Base-by-base conservation (phyloP, 37 sponge, comb jelly and placozoan species). In the Cliona cf. orientalis region DNA sequence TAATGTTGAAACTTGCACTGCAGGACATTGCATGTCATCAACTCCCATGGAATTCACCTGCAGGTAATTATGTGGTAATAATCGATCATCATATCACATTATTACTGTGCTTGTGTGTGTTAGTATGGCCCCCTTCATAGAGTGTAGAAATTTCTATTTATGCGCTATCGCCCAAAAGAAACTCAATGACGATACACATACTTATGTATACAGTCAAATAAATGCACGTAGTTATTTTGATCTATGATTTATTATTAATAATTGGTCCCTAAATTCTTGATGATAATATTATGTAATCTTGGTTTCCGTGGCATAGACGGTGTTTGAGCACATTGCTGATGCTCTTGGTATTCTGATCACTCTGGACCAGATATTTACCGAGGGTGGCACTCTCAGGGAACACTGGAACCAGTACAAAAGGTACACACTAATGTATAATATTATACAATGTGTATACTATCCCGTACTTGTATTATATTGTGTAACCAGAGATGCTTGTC, bases 371-470 rank as follows among this genome's bases (percentile, higher is more conserved):
- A 89, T 97, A 68, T 91, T 97, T 57, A 84, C 57, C 19, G 42
- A 66, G 36, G 49, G 58, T 35, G 71, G 49, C 44, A 56, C 82
- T 1, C 59, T 98, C 33, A 89, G 57, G 39, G 95, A 95, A 43
- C 97, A 98, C 65, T 98, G 99, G 99, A 56, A 71, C 3, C 90
- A 88, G 46, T 98, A 98, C 86, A 97, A 94, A 80, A 81, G 97
- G 91, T 93, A n/a, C n/a, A n/a, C n/a, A n/a, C n/a, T n/a, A n/a
- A n/a, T n/a, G n/a, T n/a, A n/a, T n/a, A n/a, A n/a, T n/a, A n/a
- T n/a, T n/a, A n/a, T n/a, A n/a, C n/a, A n/a, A n/a, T n/a, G n/a
- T n/a, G n/a, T n/a, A n/a, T n/a, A n/a, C n/a, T n/a, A n/a, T n/a
- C n/a, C n/a, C n/a, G n/a, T n/a, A n/a, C n/a, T n/a, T n/a, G n/a